phyloP scores from a whole-genome alignment of 2,888 invertebrate genomes.

The Parnassius orleans region DNA sequence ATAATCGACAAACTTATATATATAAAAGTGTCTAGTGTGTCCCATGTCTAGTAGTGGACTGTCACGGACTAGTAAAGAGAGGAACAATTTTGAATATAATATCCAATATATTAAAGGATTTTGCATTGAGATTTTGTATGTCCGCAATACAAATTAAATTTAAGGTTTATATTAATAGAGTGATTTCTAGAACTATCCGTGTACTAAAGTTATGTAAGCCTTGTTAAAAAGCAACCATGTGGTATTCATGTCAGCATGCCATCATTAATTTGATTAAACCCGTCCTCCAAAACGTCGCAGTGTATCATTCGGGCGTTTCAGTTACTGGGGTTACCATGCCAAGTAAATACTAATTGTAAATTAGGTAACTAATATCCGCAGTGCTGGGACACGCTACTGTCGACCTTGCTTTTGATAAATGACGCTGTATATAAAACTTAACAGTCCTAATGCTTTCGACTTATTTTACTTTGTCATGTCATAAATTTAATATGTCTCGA shows the following conservation, averaged over 20 bases:
- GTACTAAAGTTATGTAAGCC: neutral
- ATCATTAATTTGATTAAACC: slow-evolving; percentile 9
- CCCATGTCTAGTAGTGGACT: neutral
- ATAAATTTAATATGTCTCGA: too few relatives aligned
- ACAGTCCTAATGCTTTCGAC: neutral
- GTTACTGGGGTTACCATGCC: slow-evolving; percentile 10
- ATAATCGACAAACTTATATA: too few relatives aligned
- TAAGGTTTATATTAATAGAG: neutral
- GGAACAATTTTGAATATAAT: too few relatives aligned
- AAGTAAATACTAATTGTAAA: slow-evolving; percentile 22
- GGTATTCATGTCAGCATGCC: slow-evolving; percentile 6
- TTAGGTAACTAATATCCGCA: slow-evolving; percentile 16
- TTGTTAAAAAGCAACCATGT: neutral
- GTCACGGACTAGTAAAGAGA: neutral
- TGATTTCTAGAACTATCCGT: neutral
- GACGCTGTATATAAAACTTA: neutral
- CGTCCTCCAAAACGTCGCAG: neutral
- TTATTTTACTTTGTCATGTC: neutral
- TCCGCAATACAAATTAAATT: neutral
- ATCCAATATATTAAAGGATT: too few relatives aligned
- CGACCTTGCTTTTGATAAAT: slow-evolving; percentile 23
- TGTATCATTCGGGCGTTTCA: slow-evolving; percentile 15
- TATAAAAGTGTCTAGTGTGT: too few relatives aligned
- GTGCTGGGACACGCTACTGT: slow-evolving; percentile 6
- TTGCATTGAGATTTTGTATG: too few relatives aligned